Evolutionary conservation across 2,888 invertebrate species (phyloP).

Genomic region (Caenorhabditis sp.): DNA sequence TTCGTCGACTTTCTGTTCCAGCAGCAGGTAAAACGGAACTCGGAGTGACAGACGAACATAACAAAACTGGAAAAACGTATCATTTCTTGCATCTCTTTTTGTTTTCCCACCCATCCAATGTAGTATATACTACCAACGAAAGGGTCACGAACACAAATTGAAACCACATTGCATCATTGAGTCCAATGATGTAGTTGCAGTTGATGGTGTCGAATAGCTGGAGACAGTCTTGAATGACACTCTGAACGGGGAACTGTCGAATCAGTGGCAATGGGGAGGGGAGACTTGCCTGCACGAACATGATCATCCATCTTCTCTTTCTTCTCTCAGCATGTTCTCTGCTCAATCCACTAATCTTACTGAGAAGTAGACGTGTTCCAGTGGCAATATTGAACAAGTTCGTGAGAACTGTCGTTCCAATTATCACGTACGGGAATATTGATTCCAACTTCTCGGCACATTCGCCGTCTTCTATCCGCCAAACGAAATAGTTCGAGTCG

Average conservation of each 20-base stretch:
- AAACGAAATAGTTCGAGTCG: conserved; percentile 3
- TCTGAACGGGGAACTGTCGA: no score
- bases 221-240: background rate
- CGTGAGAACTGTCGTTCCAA: background rate
- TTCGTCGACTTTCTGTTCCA: no score
- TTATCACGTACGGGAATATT: background rate
- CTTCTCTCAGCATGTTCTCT: background rate
- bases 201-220: background rate
- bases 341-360: background rate
- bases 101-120: no score
- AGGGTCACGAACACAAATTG: background rate
- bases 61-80: no score
- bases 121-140: no score
- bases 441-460: background rate
- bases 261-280: no score
- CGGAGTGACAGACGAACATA: no score
- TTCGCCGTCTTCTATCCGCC: background rate
- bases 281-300: conserved; percentile 1
- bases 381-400: background rate
- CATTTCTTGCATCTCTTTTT: no score
- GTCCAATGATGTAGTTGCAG: background rate
- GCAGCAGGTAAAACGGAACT: no score
- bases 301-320: conserved; percentile 1
- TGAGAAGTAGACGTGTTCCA: background rate
- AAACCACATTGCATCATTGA: background rate